Base-by-base conservation (phyloP, 2,888 invertebrate genomes). In the Hypomecis punctinalis region DNA sequence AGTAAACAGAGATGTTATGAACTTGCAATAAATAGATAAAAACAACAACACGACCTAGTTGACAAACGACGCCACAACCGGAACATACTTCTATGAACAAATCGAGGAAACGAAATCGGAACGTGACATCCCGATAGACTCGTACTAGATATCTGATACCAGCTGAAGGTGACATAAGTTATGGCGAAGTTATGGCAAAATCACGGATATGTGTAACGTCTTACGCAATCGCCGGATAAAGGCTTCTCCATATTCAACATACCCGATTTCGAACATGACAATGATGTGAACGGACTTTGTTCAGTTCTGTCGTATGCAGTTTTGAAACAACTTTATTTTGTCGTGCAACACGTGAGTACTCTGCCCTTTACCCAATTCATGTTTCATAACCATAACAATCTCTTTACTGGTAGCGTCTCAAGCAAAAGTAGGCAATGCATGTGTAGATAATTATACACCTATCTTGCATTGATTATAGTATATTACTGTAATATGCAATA, bases 1-100 rank as follows among this genome's bases (percentile, higher is more conserved):
- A 23, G 23, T 23, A 23, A n/a, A n/a, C n/a, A n/a, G 23, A 43
- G 58, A 63, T 45, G 51, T 61, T 53, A 43, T 53, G 11, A 23
- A 46, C 13, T 51, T n/a, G 48, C n/a, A 4, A 23, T 56, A 39
- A 45, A 61, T 5, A 65, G 10, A 65, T 67, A 70, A 51, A 70
- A 69, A 67, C 63, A 67, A 67, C 60, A 59, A 57, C 60, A 49
- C 58, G 64, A 66, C 67, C 66, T 37, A 66, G 67, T 40, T 68
- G 56, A 56, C 61, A 46, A 65, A 39, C 11, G 47, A 39, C 40
- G 23, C 23, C 47, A 40, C 46, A 35, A 54, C 35, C 42, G 48
- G 42, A 54, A 61, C 54, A 48, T 43, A 40, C 40, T 10, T 40
- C 8, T 40, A 7, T 40, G 5, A 42, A 37, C 7, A 5, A 48